Evolutionary conservation across 2,113 vertebrate species (phyloP).

Genomic region (Planiliza haematocheilus): DNA sequence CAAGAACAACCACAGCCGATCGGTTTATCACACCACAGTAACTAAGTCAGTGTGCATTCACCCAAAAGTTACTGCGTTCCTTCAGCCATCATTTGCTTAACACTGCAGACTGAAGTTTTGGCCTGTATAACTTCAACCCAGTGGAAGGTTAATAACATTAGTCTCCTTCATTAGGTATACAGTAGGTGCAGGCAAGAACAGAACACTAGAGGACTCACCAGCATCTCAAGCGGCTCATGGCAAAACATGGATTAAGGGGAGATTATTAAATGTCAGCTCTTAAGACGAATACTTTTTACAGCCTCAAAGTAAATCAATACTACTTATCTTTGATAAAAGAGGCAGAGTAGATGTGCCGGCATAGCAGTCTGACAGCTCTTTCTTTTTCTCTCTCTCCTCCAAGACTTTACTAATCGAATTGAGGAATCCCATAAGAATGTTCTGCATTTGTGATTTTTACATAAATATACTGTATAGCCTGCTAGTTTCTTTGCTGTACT

Average conservation of each 20-base stretch:
- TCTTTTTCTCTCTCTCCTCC: conserved; percentile 47
- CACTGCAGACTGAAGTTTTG: not conserved
- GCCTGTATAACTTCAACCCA: conserved; percentile 11
- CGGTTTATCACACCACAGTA: not conserved
- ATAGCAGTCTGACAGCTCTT: conserved; percentile 69
- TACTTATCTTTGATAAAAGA: conserved; percentile 87
- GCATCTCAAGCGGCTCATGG: conserved; percentile 74
- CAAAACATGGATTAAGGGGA: conserved; percentile 83
- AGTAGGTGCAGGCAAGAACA: conserved; percentile 48
- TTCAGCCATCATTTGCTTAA: conserved; percentile 21
- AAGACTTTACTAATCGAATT: conserved; percentile 67
- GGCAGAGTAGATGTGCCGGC: conserved; percentile 73
- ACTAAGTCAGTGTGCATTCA: conserved; percentile 15
- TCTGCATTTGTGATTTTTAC: conserved; percentile 43
- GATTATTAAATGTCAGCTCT: conserved; percentile 87
- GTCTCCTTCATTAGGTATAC: conserved; percentile 66
- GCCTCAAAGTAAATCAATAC: conserved; percentile 85
- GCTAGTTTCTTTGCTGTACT: conserved; percentile 33
- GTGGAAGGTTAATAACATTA: conserved; percentile 42
- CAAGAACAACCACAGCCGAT: not conserved
- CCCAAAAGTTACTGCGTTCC: conserved; percentile 17
- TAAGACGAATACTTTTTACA: conserved; percentile 84
- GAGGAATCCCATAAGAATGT: conserved; percentile 49
- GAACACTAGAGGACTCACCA: conserved; percentile 70
- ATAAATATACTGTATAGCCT: conserved; percentile 40